Evolutionary conservation across 1,140 invertebrate species (phyloP), one percentile per base, ranked within the genome.

Genomic region (Parapsyche elsis): DNA sequence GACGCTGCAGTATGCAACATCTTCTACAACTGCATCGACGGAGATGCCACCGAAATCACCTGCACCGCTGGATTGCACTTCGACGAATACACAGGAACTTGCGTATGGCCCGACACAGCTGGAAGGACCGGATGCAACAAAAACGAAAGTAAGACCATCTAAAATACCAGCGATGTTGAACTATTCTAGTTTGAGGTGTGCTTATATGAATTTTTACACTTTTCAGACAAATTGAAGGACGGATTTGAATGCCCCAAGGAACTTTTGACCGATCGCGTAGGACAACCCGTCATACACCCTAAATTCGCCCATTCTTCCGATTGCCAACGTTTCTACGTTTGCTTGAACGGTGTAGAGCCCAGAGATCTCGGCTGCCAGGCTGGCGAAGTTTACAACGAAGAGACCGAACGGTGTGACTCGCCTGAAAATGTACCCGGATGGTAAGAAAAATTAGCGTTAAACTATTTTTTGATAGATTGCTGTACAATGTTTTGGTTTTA

Each of bases 321-420:
- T 86, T 97, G 96, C 87, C 95, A 96, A 87, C 94, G 95, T 78
- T 95, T 96, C 90, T 96, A 97, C 86, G 95, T 96, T 7, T 97
- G 96, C 87, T 88, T 97, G 79, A 96, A 95, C 86, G 94, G 94
- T 7, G 91, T 94, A 19, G 95, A 94, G 77, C 95, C 95, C 0
- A 91, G 95, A 81, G 94, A 96, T 87, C 91, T 96, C 76, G 94
- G 95, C 21, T 97, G 96, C 88, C 92, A 92, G 84, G 90, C 93
- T 24, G 95, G 95, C 46, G 94, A 95, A 83, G 96, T 96, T 14
- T 97, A 96, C 90, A 96, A 96, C 85, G 94, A 96, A 80, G 92
- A 93, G 73, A 90, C 90, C 5, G 93, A 95, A 86, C 93, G 92
- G 84, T 97, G 96, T 86, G 95, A 96, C 84, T 92, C 92, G 2